phyloP scores from a whole-genome alignment of 1,140 invertebrate species.

The Pseudomyrmex dendroicus region DNA sequence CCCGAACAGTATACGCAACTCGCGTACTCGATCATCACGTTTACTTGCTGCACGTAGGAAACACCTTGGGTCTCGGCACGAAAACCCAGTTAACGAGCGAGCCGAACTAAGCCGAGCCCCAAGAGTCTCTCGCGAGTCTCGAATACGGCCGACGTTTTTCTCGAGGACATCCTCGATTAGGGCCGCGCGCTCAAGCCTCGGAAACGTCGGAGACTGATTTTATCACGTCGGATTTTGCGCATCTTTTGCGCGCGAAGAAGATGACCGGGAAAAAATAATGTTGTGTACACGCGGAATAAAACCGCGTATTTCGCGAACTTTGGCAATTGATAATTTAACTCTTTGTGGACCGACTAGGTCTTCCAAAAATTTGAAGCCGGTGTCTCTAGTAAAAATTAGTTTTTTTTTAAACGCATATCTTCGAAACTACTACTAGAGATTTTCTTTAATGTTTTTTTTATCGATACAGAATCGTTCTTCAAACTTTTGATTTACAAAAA shows the following conservation, averaged over 20 bases:
- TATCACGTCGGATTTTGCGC: conserved; percentile 38
- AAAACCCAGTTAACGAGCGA: conserved; percentile 66
- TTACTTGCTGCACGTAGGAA: conserved; percentile 64
- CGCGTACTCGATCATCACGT: conserved; percentile 26
- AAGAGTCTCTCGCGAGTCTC: too few relatives aligned
- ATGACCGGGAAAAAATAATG: background rate
- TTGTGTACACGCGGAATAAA: background rate
- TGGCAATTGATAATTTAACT: too few relatives aligned
- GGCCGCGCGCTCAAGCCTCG: conserved; percentile 1
- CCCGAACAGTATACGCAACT: conserved; percentile 3
- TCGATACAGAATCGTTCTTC: too few relatives aligned
- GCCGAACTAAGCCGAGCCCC: background rate
- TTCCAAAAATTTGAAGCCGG: too few relatives aligned
- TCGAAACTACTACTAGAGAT: too few relatives aligned
- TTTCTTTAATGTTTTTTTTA: too few relatives aligned
- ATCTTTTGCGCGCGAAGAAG: background rate
- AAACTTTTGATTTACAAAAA: background rate
- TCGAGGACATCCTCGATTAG: conserved; percentile 59
- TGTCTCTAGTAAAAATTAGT: background rate
- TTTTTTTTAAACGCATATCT: too few relatives aligned
- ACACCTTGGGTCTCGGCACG: conserved; percentile 63
- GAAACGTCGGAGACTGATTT: conserved; percentile 20
- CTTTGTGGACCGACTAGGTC: too few relatives aligned
- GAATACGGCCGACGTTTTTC: background rate
- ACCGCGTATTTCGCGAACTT: background rate